A percentile compares a stretch with the other conserved stretches of the same genome.
These are phyloP conservation scores for Lamellibrachia luymesi DNA, from an alignment of 1,140 invertebrate genomes.

Conservation along the genomic window DNA sequence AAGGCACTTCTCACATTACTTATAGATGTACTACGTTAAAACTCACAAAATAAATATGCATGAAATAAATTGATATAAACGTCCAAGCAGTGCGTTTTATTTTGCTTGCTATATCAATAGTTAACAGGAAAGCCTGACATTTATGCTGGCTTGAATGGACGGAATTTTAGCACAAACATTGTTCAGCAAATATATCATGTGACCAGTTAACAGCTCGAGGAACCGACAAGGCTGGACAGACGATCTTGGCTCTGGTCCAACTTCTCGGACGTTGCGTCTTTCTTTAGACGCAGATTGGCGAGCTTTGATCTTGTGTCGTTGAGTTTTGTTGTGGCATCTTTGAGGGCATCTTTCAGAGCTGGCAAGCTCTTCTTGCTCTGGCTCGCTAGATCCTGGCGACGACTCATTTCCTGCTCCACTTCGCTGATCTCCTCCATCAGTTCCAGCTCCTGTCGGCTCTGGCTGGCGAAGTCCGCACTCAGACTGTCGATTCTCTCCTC, in stretches of 20 bases:
- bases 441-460: background rate
- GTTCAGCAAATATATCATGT: background rate
- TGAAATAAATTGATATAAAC: background rate
- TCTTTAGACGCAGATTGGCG: background rate
- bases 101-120: background rate
- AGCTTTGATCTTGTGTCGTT: background rate
- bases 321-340: background rate
- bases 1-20: background rate
- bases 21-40: background rate
- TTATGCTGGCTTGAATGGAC: background rate
- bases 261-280: background rate
- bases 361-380: background rate
- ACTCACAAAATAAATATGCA: background rate
- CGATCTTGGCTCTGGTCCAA: background rate
- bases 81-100: background rate
- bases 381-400: background rate
- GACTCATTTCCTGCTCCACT: slow-evolving; percentile 13
- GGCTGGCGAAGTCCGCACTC: slow-evolving; percentile 14
- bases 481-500: slow-evolving; percentile 14
- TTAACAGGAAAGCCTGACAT: background rate
- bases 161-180: background rate
- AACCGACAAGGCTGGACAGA: background rate
- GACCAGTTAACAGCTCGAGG: background rate
- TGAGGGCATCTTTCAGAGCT: background rate
- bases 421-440: slow-evolving; percentile 8